A percentile compares a stretch with the other conserved stretches of the same genome.
These are phyloP conservation scores for Uria lomvia DNA, from an alignment of 2,113 vertebrate genomes.

Conservation along the genomic window DNA sequence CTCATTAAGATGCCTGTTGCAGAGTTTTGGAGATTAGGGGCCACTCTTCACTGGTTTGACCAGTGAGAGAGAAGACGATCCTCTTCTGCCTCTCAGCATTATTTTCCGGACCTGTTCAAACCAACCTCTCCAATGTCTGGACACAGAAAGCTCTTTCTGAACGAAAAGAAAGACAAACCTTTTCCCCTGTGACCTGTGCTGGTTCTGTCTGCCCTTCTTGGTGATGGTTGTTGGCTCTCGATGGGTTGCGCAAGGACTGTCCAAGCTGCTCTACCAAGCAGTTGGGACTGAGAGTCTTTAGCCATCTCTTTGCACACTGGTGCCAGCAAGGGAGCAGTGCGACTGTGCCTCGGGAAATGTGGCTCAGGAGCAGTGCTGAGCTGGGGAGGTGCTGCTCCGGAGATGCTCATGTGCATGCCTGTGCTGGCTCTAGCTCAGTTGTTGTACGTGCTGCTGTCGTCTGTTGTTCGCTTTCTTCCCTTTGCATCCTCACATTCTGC, in stretches of 20 bases:
- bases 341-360: neutral
- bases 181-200: neutral
- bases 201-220: neutral
- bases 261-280: neutral
- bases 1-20: neutral
- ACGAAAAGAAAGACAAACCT: neutral
- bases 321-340: neutral
- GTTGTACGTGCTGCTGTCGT: neutral
- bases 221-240: neutral
- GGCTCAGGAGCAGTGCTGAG: neutral
- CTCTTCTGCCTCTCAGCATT: neutral
- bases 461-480: neutral
- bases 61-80: neutral
- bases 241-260: rapidly evolving
- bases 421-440: neutral
- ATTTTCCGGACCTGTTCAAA: neutral
- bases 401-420: neutral
- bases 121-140: neutral
- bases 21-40: neutral
- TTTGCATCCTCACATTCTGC: neutral
- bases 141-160: neutral
- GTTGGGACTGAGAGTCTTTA: neutral
- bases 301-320: neutral
- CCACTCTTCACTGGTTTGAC: neutral
- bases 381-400: neutral